phyloP scores from a whole-genome alignment of 2,113 vertebrate species.

The Raja brachyura region DNA sequence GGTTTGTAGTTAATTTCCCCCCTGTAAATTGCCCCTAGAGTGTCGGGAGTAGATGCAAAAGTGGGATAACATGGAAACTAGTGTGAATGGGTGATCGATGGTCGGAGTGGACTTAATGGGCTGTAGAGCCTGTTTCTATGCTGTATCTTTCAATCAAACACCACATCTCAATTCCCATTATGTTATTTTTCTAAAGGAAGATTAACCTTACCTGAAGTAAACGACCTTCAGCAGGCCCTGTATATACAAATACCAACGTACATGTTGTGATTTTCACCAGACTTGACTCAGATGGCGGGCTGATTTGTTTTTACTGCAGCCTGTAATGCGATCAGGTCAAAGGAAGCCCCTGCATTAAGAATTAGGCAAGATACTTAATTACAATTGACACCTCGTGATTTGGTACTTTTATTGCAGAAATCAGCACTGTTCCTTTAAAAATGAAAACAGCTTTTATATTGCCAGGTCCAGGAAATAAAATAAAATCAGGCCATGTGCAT shows the following conservation, averaged over 20 bases:
- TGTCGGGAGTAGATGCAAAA: too few relatives aligned
- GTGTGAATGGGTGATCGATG: too few relatives aligned
- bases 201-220: background rate
- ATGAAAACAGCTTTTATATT: background rate
- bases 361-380: background rate
- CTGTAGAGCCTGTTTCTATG: too few relatives aligned
- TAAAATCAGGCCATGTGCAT: slow-evolving; percentile 13
- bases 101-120: too few relatives aligned
- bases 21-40: too few relatives aligned
- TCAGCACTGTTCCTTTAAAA: background rate
- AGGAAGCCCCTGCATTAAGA: background rate
- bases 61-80: too few relatives aligned
- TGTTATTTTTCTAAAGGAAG: background rate
- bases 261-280: background rate
- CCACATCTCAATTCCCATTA: background rate
- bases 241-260: background rate
- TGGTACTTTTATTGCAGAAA: background rate
- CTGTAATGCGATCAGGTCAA: background rate
- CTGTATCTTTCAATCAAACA: too few relatives aligned
- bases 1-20: too few relatives aligned
- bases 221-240: background rate
- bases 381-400: background rate
- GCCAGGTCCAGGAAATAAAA: background rate
- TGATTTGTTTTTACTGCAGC: background rate
- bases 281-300: background rate